phyloP scores from a whole-genome alignment of 2,113 vertebrate species.

The Verasper variegatus region DNA sequence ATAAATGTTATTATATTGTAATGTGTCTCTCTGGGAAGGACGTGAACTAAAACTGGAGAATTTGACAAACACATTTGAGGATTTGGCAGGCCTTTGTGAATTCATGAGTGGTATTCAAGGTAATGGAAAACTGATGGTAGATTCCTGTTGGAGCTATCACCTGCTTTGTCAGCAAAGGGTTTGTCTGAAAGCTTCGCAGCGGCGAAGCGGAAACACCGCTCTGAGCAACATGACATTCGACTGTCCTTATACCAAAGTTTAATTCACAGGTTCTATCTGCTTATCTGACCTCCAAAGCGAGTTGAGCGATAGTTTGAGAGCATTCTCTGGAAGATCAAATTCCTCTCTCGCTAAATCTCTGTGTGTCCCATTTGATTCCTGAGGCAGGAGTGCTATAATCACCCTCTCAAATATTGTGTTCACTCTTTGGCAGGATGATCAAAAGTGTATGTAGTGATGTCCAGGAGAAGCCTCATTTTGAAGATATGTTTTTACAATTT shows the following conservation, averaged over 20 bases:
- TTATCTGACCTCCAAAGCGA: slow-evolving; percentile 52
- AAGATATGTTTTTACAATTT: neutral
- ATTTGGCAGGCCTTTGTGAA: neutral
- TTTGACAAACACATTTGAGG: neutral
- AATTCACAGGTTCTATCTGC: slow-evolving; percentile 59
- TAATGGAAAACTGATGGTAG: slow-evolving; percentile 25
- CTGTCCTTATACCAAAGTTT: slow-evolving; percentile 53
- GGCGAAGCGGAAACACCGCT: slow-evolving; percentile 35
- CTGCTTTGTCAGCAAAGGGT: slow-evolving; percentile 47
- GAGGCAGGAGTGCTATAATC: slow-evolving; percentile 27
- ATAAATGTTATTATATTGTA: slow-evolving; percentile 9
- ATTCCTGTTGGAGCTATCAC: slow-evolving; percentile 17
- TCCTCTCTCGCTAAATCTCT: slow-evolving; percentile 53
- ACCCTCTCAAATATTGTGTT: slow-evolving; percentile 39
- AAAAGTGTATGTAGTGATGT: neutral
- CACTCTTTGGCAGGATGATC: neutral
- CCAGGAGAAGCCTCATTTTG: neutral
- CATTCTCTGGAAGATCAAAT: slow-evolving; percentile 61
- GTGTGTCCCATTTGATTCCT: slow-evolving; percentile 51
- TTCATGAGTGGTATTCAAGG: slow-evolving; percentile 21
- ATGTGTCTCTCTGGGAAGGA: slow-evolving; percentile 1
- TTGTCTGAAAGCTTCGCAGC: slow-evolving; percentile 30
- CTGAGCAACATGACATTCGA: slow-evolving; percentile 55
- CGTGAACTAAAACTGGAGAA: neutral
- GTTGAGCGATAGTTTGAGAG: slow-evolving; percentile 55